Conservation (phyloP, 2,888 invertebrate genomes). For the Beris chalybata region DNA sequence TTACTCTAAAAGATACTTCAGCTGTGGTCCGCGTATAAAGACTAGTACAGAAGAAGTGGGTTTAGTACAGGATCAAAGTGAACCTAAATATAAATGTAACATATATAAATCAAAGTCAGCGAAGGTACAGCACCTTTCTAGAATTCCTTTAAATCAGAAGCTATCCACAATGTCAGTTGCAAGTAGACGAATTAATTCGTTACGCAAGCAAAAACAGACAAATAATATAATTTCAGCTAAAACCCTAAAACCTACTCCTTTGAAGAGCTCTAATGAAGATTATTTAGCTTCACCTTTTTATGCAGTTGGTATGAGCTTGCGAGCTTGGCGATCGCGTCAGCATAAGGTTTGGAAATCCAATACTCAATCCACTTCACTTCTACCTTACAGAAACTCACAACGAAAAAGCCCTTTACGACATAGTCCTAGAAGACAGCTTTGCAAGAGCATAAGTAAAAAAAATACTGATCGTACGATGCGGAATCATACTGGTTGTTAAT, state of each 20-base stretch:
- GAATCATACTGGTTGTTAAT: background rate
- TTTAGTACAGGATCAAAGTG: background rate
- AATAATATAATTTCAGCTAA: background rate
- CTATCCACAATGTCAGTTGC: background rate
- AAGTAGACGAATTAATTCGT: background rate
- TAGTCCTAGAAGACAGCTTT: background rate
- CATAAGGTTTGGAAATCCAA: slow-evolving; percentile 34
- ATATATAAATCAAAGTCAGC: slow-evolving; percentile 36
- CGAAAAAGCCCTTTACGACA: background rate
- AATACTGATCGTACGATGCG: background rate
- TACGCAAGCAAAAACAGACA: slow-evolving; percentile 17
- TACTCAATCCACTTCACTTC: background rate
- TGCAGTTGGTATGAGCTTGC: slow-evolving; percentile 39
- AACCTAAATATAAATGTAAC: background rate
- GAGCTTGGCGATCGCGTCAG: slow-evolving; percentile 39
- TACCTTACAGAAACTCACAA: slow-evolving; percentile 28
- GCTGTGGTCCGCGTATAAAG: slow-evolving; percentile 47
- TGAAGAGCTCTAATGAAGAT: slow-evolving; percentile 32
- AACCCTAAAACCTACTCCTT: slow-evolving; percentile 14
- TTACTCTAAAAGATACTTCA: slow-evolving; percentile 44
- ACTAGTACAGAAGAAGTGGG: background rate
- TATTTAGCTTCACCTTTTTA: slow-evolving; percentile 39
- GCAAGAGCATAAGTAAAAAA: slow-evolving; percentile 16
- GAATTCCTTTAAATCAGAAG: background rate
- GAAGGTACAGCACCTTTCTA: background rate